Conservation (phyloP, 2,888 invertebrate genomes). For the Lasioglossum oenotherae region DNA sequence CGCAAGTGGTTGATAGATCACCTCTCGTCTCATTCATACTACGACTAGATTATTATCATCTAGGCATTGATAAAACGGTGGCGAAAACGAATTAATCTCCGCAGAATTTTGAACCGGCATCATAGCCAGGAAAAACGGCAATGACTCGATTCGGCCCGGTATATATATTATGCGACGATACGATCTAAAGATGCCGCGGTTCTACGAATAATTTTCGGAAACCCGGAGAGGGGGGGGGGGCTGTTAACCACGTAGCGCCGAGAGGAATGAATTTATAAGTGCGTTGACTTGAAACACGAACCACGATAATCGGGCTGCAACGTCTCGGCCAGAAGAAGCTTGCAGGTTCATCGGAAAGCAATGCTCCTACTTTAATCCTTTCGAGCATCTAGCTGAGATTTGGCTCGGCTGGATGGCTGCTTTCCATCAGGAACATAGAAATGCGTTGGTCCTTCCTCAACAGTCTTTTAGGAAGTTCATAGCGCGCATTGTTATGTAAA, state of each 20-base stretch:
- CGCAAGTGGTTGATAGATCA: not conserved
- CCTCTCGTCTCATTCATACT: not conserved
- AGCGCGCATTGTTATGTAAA: not conserved
- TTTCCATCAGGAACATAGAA: not conserved
- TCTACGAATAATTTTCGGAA: constrained; percentile 43
- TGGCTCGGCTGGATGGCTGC: not conserved
- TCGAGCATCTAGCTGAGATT: not conserved
- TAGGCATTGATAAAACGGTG: not conserved
- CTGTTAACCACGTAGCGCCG: not conserved
- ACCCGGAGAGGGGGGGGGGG: not conserved
- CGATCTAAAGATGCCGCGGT: constrained; percentile 32
- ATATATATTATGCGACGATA: constrained; percentile 39
- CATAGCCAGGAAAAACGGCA: constrained; percentile 40
- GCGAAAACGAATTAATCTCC: constrained; percentile 15
- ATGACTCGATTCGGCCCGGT: not conserved
- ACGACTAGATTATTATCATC: not conserved
- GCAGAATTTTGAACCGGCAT: not conserved
- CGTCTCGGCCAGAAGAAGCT: not conserved
- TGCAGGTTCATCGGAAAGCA: not conserved
- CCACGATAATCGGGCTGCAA: constrained; percentile 14
- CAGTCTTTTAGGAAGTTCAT: not conserved
- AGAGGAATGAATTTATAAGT: constrained; percentile 34
- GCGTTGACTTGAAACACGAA: constrained; percentile 20
- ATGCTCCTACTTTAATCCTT: not conserved
- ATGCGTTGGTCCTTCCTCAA: not conserved